These are phyloP conservation scores for Melinaea menophilus DNA, from an alignment of 2,888 invertebrate species.

Conservation along the genomic window DNA sequence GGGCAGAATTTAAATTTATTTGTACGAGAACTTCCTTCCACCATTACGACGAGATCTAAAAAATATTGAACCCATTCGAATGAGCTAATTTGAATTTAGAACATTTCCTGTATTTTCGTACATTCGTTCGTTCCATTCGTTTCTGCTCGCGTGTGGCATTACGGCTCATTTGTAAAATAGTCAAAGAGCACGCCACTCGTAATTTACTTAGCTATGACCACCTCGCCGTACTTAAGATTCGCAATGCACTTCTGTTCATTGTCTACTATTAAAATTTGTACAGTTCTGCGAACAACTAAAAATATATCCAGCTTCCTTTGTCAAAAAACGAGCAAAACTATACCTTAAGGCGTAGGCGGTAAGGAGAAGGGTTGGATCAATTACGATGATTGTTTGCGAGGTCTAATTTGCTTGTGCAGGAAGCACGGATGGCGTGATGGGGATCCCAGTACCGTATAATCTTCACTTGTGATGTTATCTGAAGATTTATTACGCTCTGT, in stretches of 20 bases:
- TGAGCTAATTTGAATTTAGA: background rate
- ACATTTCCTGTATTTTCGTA: background rate
- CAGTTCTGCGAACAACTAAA: slow-evolving; percentile 71
- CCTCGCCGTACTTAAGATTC: slow-evolving; percentile 47
- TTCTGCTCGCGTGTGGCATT: slow-evolving; percentile 29
- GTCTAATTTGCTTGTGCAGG: slow-evolving; percentile 75
- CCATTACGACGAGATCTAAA: too few species aligned
- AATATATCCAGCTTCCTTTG: slow-evolving; percentile 50
- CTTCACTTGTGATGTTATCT: slow-evolving; percentile 75
- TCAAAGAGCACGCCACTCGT: slow-evolving; percentile 17
- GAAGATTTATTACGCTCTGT: slow-evolving; percentile 75
- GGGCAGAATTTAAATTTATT: slow-evolving; percentile 20
- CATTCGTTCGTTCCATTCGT: slow-evolving; percentile 7
- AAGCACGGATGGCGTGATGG: slow-evolving; percentile 74
- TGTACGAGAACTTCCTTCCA: background rate
- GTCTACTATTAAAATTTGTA: slow-evolving; percentile 59
- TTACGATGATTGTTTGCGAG: slow-evolving; percentile 51
- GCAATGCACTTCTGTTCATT: slow-evolving; percentile 61
- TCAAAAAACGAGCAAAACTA: slow-evolving; percentile 22
- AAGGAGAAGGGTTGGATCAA: slow-evolving; percentile 39
- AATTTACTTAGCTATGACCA: slow-evolving; percentile 6
- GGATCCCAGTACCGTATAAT: slow-evolving; percentile 73
- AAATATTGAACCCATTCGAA: background rate
- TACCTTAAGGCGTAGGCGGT: slow-evolving; percentile 38
- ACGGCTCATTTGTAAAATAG: slow-evolving; percentile 29